Evolutionary conservation across 2,888 invertebrate species (phyloP), one percentile per base, ranked within the genome.

Genomic region (Stomorhina lunata): DNA sequence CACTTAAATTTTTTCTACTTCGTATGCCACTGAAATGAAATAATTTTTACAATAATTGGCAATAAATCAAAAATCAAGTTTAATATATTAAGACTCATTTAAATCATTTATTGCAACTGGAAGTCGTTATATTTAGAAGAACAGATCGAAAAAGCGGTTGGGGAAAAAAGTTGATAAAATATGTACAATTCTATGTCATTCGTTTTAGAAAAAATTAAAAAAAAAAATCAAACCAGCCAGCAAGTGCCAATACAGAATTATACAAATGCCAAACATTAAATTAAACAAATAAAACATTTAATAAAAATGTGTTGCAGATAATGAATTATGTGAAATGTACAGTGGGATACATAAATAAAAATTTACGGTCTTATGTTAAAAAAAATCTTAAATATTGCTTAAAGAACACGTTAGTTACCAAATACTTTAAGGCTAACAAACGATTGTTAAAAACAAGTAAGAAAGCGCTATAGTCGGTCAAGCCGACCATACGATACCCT

Each of bases 51-150:
- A 81, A 61, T 73, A 78, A 69, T 82, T 75, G 82, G 82, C 79
- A 82, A 82, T 79, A 75, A 79, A 79, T 82, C 78, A 69, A 78
- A 82, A 82, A 82, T 82, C 81, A 75, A 79, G 81, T 82, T 82
- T 82, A 20, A 43, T 65, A 59, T 37, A 79, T 32, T 15, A 29
- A 48, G n/a, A n/a, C n/a, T n/a, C n/a, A n/a, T n/a, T n/a, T n/a
- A n/a, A n/a, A n/a, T n/a, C n/a, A n/a, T n/a, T n/a, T n/a, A 61
- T 25, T 22, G 25, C 12, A 4, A 25, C 9, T 61, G 25, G 63
- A 63, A 22, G 53, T 48, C n/a, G 25, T n/a, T n/a, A n/a, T n/a
- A n/a, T n/a, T n/a, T 22, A 73, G 32, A 73, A 63, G 73, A 53
- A 53, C 53, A 34, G 57, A 59, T 68, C 40, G 40, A 7, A 29